Evolutionary conservation across 2,797 vertebrate species (phyloP).

Genomic region (Tadarida brasiliensis): DNA sequence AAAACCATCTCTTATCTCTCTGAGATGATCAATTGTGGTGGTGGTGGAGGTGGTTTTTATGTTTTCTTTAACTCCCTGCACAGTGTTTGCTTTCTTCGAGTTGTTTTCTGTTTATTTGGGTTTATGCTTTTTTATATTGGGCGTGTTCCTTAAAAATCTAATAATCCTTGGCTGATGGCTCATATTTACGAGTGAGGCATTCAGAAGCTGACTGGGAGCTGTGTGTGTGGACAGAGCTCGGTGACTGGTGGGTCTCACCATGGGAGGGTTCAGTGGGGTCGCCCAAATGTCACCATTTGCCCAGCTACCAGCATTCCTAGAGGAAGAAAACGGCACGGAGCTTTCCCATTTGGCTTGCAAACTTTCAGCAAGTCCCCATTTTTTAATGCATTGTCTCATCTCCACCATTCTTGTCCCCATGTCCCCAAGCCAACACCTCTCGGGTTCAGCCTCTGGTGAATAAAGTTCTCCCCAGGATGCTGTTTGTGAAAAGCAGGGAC

Average conservation of each 20-base stretch:
- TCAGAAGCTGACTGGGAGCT: not conserved
- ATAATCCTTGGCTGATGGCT: not conserved
- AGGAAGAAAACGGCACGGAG: not conserved
- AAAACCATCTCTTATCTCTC: not conserved
- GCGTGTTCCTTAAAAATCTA: not conserved
- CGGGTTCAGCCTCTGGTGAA: not conserved
- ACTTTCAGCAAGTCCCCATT: not conserved
- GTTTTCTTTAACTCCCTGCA: not conserved
- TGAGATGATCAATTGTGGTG: not conserved
- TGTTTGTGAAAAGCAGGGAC: too few relatives aligned
- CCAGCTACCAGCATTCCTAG: not conserved
- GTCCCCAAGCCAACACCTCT: not conserved
- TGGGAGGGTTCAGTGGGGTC: not conserved
- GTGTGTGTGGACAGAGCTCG: not conserved
- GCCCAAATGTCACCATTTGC: not conserved
- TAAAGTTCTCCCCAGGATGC: not conserved
- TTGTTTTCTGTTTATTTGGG: constrained; percentile 51
- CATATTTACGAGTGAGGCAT: not conserved
- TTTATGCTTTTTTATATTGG: not conserved
- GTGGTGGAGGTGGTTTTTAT: not conserved
- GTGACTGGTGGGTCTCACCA: not conserved
- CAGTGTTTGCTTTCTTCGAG: not conserved
- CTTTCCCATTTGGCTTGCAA: not conserved
- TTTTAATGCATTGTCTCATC: not conserved
- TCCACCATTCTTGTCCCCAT: accelerated